phyloP scores from a whole-genome alignment of 2,113 vertebrate species.

The Oryzias curvinotus region DNA sequence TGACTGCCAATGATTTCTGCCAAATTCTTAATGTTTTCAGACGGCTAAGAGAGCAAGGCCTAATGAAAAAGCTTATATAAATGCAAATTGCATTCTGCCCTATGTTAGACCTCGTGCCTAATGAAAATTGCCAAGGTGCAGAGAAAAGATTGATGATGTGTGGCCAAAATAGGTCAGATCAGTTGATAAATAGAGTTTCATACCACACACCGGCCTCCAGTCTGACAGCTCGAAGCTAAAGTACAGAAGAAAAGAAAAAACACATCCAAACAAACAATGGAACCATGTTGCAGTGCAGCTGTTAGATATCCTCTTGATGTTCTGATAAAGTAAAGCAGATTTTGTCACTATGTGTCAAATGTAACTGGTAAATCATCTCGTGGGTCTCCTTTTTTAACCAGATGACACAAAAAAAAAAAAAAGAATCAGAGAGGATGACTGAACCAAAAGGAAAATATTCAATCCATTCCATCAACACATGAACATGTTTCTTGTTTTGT shows the following conservation, averaged over 20 bases:
- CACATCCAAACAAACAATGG: not conserved
- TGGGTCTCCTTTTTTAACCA: no score
- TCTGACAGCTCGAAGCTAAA: slow-evolving; percentile 40
- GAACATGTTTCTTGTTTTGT: no score
- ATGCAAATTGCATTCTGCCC: slow-evolving; percentile 81
- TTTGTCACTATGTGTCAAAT: not conserved
- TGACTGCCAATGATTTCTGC: slow-evolving; percentile 66
- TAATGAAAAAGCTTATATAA: slow-evolving; percentile 85
- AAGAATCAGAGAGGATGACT: no score
- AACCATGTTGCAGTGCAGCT: not conserved
- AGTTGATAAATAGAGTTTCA: slow-evolving; percentile 63
- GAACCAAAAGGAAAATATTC: no score
- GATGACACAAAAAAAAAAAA: no score
- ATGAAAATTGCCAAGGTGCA: slow-evolving; percentile 74
- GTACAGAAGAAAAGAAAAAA: not conserved
- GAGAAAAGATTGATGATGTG: slow-evolving; percentile 58
- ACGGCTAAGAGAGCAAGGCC: slow-evolving; percentile 58
- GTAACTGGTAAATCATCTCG: no score
- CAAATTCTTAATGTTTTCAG: slow-evolving; percentile 72
- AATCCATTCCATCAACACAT: no score
- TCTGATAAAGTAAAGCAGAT: no score
- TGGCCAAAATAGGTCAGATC: slow-evolving; percentile 70
- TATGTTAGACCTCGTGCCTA: slow-evolving; percentile 75
- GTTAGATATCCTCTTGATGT: no score
- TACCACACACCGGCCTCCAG: slow-evolving; percentile 40